These are phyloP conservation scores for Hexactinellida sp. DNA, from an alignment of 37 sponge, comb jelly and placozoan genomes.

Conservation along the genomic window DNA sequence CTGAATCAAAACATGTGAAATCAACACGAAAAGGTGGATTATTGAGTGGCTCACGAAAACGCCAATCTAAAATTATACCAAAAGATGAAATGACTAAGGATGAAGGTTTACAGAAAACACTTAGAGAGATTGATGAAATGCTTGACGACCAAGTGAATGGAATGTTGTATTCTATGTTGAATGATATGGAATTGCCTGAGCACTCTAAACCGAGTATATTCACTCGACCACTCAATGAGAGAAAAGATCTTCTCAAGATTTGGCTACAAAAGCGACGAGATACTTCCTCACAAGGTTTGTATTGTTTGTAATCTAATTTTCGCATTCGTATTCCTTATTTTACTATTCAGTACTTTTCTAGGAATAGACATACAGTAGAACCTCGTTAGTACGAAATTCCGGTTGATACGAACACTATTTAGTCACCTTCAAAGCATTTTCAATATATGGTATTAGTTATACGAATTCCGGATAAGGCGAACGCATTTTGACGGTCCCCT, in stretches of 20 bases:
- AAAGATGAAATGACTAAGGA: neutral
- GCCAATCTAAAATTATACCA: neutral
- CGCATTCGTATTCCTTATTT: no score
- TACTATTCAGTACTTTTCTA: neutral
- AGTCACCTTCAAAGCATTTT: no score
- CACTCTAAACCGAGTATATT: conserved; percentile 15
- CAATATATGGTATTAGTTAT: no score
- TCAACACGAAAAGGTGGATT: neutral
- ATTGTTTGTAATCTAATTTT: neutral
- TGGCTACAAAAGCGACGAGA: conserved; percentile 27
- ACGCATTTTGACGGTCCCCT: no score
- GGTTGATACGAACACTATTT: no score
- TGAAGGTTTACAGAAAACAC: neutral
- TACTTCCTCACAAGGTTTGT: conserved; percentile 10
- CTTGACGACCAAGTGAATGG: neutral
- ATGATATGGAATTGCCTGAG: conserved; percentile 11
- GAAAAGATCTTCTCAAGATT: conserved; percentile 47
- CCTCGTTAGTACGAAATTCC: no score
- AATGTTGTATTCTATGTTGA: neutral
- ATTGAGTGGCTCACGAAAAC: neutral
- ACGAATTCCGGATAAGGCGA: no score
- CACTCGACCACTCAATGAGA: conserved; percentile 35
- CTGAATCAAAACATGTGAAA: neutral
- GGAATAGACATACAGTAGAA: no score
- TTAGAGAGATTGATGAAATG: conserved; percentile 3